These are phyloP conservation scores for Anhinga anhinga DNA, from an alignment of 2,113 vertebrate genomes.

Conservation along the genomic window DNA sequence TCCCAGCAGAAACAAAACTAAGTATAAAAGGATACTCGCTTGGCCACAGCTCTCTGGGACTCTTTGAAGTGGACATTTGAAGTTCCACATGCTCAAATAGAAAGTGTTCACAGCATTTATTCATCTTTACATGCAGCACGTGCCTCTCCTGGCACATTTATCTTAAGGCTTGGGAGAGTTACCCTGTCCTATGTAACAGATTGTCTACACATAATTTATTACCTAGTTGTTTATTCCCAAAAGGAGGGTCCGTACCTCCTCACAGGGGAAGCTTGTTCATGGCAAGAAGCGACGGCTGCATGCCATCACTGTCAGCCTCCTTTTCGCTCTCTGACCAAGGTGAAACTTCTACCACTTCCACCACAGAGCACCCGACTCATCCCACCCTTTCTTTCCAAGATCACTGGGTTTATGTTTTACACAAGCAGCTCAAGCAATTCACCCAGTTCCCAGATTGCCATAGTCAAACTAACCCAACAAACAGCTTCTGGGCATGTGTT, in stretches of 20 bases:
- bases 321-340: not conserved
- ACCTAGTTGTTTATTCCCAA: not conserved
- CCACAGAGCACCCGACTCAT: not conserved
- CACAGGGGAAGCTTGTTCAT: not conserved
- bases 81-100: not conserved
- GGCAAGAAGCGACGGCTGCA: fast-evolving
- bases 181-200: not conserved
- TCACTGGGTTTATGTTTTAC: not conserved
- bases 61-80: not conserved
- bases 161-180: not conserved
- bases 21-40: not conserved
- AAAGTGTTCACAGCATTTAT: not conserved
- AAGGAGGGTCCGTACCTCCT: not conserved
- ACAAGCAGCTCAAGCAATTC: not conserved
- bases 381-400: not conserved
- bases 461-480: not conserved
- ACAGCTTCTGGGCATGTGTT: not conserved
- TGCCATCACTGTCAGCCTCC: not conserved
- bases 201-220: not conserved
- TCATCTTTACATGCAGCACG: not conserved
- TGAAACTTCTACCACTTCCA: not conserved
- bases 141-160: not conserved
- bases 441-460: not conserved
- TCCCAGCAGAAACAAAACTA: not conserved
- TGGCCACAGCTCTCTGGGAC: not conserved